Evolutionary conservation across 2,888 invertebrate species (phyloP), one percentile per base, ranked within the genome.

Genomic region (Linnaemya vulpina): DNA sequence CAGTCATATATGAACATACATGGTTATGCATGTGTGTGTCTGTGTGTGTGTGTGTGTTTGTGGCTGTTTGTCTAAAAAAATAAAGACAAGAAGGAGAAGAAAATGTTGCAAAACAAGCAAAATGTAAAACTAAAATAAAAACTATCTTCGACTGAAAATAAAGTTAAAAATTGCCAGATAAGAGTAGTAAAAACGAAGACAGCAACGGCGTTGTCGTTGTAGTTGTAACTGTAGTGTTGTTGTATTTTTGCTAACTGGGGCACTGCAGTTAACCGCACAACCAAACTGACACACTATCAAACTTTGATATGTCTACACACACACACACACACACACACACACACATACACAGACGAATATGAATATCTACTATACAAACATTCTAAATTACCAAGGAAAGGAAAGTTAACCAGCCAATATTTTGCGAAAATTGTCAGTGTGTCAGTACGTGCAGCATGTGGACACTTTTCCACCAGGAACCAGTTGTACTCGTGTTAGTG

Each of bases 231-330:
- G 49, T 30, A n/a, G n/a, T n/a, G n/a, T n/a, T n/a, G 35, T 63
- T 46, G 35, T 60, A 68, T 22, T 70, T 65, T 70, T 74, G 43
- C 49, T 79, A 85, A 85, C 75, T 85, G 43, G 85, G 85, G 70
- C 85, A 85, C 77, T 86, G 86, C 83, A 86, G 80, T 86, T 83
- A 83, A 86, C 83, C 83, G 46, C 85, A 83, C 62, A 74, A 68
- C 58, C 67, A 76, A 65, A 75, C 40, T 62, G 35, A 67, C 53
- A 55, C 40, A 58, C n/a, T 20, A 11, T 30, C 40, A 74, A 40
- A 49, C n/a, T n/a, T 46, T 4, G 11, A 46, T 20, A 30, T 3
- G 25, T 35, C 53, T 30, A 67, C 38, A 82, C 17, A 70, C 17
- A 30, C 51, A 55, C 13, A 67, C n/a, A 60, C 40, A 71, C 17